Evolutionary conservation across 2,888 invertebrate species (phyloP).

Genomic region (Zaprionus lineosus): DNA sequence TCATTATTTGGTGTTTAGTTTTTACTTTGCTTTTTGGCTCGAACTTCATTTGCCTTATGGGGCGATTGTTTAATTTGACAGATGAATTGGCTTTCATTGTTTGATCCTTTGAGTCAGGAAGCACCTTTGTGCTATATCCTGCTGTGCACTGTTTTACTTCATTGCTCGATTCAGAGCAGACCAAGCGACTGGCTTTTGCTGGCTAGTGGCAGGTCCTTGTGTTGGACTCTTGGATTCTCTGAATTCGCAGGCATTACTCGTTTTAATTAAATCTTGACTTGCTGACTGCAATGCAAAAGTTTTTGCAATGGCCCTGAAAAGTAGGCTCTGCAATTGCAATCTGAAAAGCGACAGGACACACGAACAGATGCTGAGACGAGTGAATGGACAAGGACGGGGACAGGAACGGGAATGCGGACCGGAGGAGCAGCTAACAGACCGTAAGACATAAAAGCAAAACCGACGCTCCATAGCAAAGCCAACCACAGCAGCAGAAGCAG

Average conservation of each 20-base stretch:
- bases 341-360: slow-evolving; percentile 4
- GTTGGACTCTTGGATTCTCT: neutral
- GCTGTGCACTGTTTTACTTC: too few species aligned
- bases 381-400: too few species aligned
- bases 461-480: slow-evolving; percentile 60
- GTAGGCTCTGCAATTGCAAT: slow-evolving; percentile 58
- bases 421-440: slow-evolving; percentile 29
- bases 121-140: too few species aligned
- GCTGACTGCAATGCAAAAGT: slow-evolving; percentile 44
- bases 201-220: neutral
- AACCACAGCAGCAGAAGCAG: slow-evolving; percentile 45
- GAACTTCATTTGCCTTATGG: slow-evolving; percentile 38
- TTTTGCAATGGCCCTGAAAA: slow-evolving; percentile 35
- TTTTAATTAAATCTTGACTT: slow-evolving; percentile 64
- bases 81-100: slow-evolving; percentile 61
- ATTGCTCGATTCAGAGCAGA: too few species aligned
- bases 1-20: slow-evolving; percentile 58
- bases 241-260: slow-evolving; percentile 34
- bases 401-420: neutral
- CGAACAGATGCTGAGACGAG: too few species aligned
- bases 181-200: too few species aligned
- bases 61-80: slow-evolving; percentile 68
- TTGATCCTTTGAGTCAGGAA: slow-evolving; percentile 8
- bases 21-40: slow-evolving; percentile 16
- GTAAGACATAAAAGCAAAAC: slow-evolving; percentile 55